Base-by-base conservation (phyloP, 1,140 invertebrate species). In the Dufourea novaeangliae region DNA sequence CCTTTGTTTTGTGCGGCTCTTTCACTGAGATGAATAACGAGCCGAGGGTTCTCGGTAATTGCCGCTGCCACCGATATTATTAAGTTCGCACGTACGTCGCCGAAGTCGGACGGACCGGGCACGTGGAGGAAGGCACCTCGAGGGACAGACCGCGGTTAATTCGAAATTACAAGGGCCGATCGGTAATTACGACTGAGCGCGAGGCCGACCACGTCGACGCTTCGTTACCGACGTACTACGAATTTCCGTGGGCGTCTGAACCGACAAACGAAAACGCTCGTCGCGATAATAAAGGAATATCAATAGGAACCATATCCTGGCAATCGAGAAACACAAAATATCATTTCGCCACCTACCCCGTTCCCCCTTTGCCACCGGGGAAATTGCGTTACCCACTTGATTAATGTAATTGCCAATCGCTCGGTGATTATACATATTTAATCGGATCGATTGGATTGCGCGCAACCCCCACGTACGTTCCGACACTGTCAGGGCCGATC, bases 361-460 rank as follows among this genome's bases (percentile, higher is more conserved):
- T n/a, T n/a, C n/a, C n/a, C n/a, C n/a, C n/a, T n/a, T n/a, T n/a
- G 52, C 52, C 39, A 27, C 52, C n/a, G 52, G 11, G 29, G 50
- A 56, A 75, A 68, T 75, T 75, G 63, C 50, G 67, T 75, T 75
- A 67, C 32, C 39, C 63, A 57, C 63, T 75, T 75, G 52, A 75
- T 75, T 75, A 75, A 75, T 75, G 72, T 75, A 68, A 75, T 75
- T 68, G 64, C 50, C 72, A 57, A 67, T 75, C 39, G 72, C 22
- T 29, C 29, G 72, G 39, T 75, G 72, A 68, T 75, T 75, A 75
- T n/a, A n/a, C n/a, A n/a, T 68, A 68, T 63, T 75, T 75, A 68
- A 75, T 75, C 63, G 72, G 32, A 57, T 75, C 63, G 52, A 75
- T 75, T 37, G 50, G 63, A 75, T 75, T 68, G 32, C 37, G 39